Conservation (phyloP, 2,113 vertebrate genomes). For the Vulpes vulpes region DNA sequence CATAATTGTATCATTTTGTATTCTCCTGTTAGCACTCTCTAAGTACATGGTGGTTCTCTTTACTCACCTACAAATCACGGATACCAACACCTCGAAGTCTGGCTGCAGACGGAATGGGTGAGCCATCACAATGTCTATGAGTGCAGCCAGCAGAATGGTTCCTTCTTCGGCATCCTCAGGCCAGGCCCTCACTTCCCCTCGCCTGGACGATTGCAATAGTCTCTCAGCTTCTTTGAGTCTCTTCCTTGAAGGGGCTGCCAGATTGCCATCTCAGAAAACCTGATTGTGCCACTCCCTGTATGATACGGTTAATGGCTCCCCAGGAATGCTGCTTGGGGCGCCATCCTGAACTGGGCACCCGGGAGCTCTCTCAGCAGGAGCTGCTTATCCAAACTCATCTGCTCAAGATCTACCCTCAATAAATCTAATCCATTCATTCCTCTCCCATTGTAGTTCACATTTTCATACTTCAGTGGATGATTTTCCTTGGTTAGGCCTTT, state of each 20-base stretch:
- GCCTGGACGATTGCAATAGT: background rate
- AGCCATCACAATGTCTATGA: background rate
- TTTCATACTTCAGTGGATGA: background rate
- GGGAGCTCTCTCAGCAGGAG: background rate
- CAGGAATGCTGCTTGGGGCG: accelerated
- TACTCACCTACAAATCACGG: background rate
- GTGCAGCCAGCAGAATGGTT: background rate
- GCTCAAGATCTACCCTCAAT: background rate
- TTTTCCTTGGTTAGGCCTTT: background rate
- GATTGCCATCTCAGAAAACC: background rate
- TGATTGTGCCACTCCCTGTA: background rate
- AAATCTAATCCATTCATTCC: background rate
- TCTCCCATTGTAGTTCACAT: background rate
- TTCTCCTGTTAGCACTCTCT: background rate
- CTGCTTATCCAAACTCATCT: background rate
- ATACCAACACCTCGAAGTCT: background rate
- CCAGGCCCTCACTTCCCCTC: background rate
- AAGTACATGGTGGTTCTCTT: background rate
- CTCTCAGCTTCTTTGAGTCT: background rate
- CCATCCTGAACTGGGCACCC: background rate
- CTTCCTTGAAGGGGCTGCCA: background rate
- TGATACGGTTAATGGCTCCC: background rate
- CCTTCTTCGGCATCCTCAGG: background rate
- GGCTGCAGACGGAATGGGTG: background rate
- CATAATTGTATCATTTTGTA: background rate